Base-by-base conservation (phyloP, 2,113 vertebrate species). In the Myanophis thanlyinensis region DNA sequence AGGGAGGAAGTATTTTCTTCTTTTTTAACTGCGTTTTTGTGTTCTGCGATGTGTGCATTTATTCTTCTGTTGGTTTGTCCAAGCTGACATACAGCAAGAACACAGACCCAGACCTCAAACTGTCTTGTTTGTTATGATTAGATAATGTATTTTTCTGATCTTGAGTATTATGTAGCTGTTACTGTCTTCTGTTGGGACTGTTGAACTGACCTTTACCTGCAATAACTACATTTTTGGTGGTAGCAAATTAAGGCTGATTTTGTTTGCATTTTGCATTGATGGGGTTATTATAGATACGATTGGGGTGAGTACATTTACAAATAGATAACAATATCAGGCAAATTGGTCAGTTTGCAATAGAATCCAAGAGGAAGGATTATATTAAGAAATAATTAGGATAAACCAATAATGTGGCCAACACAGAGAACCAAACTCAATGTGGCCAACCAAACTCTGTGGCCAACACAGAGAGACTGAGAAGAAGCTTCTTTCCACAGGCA, bases 371-470 rank as follows among this genome's bases (percentile, higher is more conserved):
- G 87, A 92, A n/a, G 47, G 49, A 49, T 62, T 47, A 93, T n/a
- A 6, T 3, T 85, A 92, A 97, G 93, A 95, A 95, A 90, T 59
- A 95, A 94, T 94, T 96, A 94, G 11, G 86, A 93, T 97, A 97
- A 94, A 96, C 92, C 93, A 95, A 94, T 67, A 80, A 95, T n/a
- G n/a, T n/a, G n/a, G n/a, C n/a, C n/a, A n/a, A n/a, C n/a, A n/a
- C n/a, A n/a, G n/a, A n/a, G n/a, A n/a, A n/a, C n/a, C n/a, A n/a
- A n/a, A n/a, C n/a, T n/a, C n/a, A n/a, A n/a, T n/a, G n/a, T n/a
- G n/a, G n/a, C n/a, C n/a, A n/a, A n/a, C n/a, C n/a, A n/a, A n/a
- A n/a, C n/a, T n/a, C n/a, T n/a, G n/a, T n/a, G n/a, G n/a, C n/a
- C n/a, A n/a, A n/a, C n/a, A n/a, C n/a, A n/a, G n/a, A n/a, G n/a